Conservation (phyloP, 2,113 vertebrate species). For the Pardalotus punctatus region DNA sequence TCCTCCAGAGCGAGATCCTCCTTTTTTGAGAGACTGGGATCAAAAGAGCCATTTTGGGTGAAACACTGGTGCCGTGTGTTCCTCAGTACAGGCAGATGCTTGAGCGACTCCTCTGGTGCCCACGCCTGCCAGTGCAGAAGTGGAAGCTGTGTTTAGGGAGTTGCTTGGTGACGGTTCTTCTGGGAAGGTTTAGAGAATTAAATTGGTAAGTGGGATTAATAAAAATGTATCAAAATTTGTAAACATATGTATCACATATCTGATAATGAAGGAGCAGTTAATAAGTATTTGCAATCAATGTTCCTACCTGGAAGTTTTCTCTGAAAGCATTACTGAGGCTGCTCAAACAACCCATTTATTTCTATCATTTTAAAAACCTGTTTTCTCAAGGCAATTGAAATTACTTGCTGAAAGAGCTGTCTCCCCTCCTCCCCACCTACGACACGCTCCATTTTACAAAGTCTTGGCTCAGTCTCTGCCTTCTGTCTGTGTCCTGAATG, state of each 20-base stretch:
- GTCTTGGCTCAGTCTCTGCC: background rate
- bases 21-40: background rate
- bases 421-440: background rate
- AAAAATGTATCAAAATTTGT: constrained; percentile 20
- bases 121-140: background rate
- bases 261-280: constrained; percentile 16
- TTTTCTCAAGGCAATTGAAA: constrained; percentile 40
- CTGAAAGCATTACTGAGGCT: constrained; percentile 2
- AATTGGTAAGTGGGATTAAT: constrained; percentile 1
- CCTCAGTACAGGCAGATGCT: background rate
- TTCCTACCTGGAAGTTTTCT: constrained; percentile 28
- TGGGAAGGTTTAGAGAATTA: background rate
- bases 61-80: fast-evolving
- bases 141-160: background rate
- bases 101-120: background rate
- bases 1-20: background rate
- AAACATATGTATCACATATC: constrained; percentile 24
- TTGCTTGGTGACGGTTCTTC: background rate
- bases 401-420: background rate
- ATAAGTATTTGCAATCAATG: constrained; percentile 44
- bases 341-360: constrained; percentile 30
- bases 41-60: background rate
- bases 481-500: background rate
- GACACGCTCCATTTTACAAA: background rate
- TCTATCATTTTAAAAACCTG: constrained; percentile 37